phyloP scores from a whole-genome alignment of 2,888 invertebrate genomes.

The Mythimna loreyi region DNA sequence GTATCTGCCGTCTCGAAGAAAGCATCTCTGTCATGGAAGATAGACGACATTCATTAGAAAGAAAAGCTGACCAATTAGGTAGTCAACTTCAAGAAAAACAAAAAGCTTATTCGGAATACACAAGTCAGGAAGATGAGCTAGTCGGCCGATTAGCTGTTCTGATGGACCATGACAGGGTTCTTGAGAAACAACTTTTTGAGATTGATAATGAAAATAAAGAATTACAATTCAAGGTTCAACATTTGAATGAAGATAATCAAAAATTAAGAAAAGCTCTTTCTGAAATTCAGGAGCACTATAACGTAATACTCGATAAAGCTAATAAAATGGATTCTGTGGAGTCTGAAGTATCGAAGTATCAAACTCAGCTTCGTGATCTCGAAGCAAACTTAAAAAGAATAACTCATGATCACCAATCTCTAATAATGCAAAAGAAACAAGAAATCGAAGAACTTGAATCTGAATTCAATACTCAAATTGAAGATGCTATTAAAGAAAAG shows the following conservation, averaged over 20 bases:
- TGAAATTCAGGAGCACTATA: constrained; percentile 83
- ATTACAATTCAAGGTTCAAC: constrained; percentile 89
- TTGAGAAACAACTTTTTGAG: constrained; percentile 92
- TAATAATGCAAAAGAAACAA: constrained; percentile 83
- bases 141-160: constrained; percentile 92
- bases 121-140: constrained; percentile 92
- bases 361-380: constrained; percentile 82
- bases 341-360: constrained; percentile 75
- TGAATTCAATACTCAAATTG: constrained; percentile 86
- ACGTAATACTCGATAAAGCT: constrained; percentile 78
- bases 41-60: constrained; percentile 91
- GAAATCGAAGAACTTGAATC: constrained; percentile 86
- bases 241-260: constrained; percentile 88
- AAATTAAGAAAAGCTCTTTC: constrained; percentile 84
- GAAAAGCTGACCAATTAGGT: constrained; percentile 91
- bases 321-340: constrained; percentile 77
- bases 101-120: constrained; percentile 91
- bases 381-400: constrained; percentile 84
- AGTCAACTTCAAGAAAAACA: constrained; percentile 91
- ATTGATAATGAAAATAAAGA: constrained; percentile 90
- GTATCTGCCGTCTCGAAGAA: constrained; percentile 92
- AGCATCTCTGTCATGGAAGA: constrained; percentile 92
- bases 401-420: constrained; percentile 79
- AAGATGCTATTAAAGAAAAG: constrained; percentile 86
- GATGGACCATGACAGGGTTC: constrained; percentile 91